Conservation (phyloP, 2,797 vertebrate species). For the Helostoma temminkii region DNA sequence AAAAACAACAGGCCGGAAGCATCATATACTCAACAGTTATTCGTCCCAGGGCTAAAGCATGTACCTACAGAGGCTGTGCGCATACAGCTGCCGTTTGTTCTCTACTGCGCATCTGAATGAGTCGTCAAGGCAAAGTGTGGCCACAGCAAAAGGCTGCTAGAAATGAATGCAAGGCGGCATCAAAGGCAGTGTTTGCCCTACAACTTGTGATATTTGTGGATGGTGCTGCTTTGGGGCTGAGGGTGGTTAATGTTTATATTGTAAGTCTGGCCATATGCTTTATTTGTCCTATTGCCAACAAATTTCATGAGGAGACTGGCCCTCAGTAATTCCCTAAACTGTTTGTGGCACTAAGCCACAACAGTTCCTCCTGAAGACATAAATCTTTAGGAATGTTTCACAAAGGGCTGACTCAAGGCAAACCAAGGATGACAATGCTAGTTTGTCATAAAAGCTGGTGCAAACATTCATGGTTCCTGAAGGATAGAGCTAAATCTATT, state of each 20-base stretch:
- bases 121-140: constrained; percentile 15
- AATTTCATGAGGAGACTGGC: neutral
- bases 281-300: neutral
- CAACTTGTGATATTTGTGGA: neutral
- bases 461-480: neutral
- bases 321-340: neutral
- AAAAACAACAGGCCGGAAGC: no score
- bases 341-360: neutral
- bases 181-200: constrained; percentile 22
- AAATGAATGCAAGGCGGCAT: constrained; percentile 26
- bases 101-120: constrained; percentile 23
- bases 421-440: neutral
- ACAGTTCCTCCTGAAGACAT: neutral
- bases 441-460: no score
- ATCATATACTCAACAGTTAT: constrained; percentile 4
- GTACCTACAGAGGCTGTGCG: neutral
- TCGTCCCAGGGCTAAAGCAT: constrained; percentile 12
- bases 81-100: constrained; percentile 19
- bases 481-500: neutral
- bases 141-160: constrained; percentile 24
- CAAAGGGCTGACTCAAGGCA: neutral
- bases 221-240: neutral
- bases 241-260: neutral
- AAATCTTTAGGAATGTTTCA: neutral
- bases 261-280: neutral